These are phyloP conservation scores for Linepithema humile DNA, from an alignment of 1,140 invertebrate species.

Conservation along the genomic window DNA sequence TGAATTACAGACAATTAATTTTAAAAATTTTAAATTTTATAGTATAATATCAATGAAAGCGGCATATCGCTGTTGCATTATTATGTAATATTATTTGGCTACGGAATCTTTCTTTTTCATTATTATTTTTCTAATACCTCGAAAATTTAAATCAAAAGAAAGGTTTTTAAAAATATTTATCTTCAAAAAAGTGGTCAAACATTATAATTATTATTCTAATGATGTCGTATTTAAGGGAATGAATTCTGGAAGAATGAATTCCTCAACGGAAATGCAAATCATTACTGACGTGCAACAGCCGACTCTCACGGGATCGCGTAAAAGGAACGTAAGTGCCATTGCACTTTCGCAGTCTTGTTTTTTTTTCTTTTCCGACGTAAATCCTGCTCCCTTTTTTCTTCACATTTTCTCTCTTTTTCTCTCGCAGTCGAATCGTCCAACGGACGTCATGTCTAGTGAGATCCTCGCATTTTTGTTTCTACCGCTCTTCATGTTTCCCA, in stretches of 20 bases:
- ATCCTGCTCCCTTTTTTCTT: conserved; percentile 62
- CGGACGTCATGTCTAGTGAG: conserved; percentile 59
- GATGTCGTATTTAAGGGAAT: not conserved
- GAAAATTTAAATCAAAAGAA: not conserved
- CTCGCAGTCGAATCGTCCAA: conserved; percentile 56
- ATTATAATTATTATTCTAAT: not conserved
- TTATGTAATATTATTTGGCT: too few relatives aligned
- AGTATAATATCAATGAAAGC: too few relatives aligned
- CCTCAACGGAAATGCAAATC: not conserved
- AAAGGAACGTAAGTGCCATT: conserved; percentile 59
- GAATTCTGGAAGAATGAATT: not conserved
- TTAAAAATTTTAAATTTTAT: too few relatives aligned
- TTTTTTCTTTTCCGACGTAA: conserved; percentile 67
- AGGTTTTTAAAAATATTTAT: not conserved
- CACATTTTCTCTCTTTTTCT: conserved; percentile 34
- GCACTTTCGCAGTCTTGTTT: conserved; percentile 57
- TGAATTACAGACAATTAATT: too few relatives aligned
- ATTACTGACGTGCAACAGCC: conserved; percentile 14
- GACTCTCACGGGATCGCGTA: conserved; percentile 46
- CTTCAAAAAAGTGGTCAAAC: not conserved
- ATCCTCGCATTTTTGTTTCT: conserved; percentile 67
- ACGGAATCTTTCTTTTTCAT: not conserved
- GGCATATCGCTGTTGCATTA: too few relatives aligned
- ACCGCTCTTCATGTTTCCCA: conserved; percentile 63
- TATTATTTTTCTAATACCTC: not conserved